Conservation (phyloP, 2,113 vertebrate genomes). For the Danio rerio region DNA sequence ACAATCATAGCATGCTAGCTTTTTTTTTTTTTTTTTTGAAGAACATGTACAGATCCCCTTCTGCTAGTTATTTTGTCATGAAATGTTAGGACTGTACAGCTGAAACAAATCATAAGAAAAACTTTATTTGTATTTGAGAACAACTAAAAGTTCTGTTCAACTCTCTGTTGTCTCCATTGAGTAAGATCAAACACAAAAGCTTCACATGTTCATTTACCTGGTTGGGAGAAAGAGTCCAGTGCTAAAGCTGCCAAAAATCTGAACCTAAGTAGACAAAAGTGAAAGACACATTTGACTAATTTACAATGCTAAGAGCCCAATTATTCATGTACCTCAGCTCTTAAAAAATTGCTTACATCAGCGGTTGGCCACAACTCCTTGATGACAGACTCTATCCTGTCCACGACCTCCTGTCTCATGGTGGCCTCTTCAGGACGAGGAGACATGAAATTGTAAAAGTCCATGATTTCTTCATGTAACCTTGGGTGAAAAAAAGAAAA, state of each 20-base stretch:
- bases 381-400: conserved; percentile 92
- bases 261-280: conserved; percentile 79
- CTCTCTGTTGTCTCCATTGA: background rate
- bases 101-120: background rate
- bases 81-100: background rate
- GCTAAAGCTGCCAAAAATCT: conserved; percentile 98
- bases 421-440: conserved; percentile 93
- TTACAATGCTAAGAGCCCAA: background rate
- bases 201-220: conserved; percentile 80
- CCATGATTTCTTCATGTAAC: conserved; percentile 96
- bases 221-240: conserved; percentile 98
- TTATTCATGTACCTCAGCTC: background rate
- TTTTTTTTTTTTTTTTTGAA: no score
- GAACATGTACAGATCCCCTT: background rate
- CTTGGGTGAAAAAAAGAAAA: conserved; percentile 67
- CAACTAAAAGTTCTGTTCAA: background rate
- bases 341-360: conserved; percentile 80
- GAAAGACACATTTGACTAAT: background rate
- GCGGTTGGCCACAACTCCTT: conserved; percentile 96
- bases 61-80: background rate
- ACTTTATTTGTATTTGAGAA: background rate
- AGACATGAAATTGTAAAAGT: conserved; percentile 98
- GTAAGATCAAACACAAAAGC: background rate
- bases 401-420: conserved; percentile 97
- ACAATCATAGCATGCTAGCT: no score